phyloP scores from a whole-genome alignment of 2,888 invertebrate genomes.

The Hanleya hanleyi region DNA sequence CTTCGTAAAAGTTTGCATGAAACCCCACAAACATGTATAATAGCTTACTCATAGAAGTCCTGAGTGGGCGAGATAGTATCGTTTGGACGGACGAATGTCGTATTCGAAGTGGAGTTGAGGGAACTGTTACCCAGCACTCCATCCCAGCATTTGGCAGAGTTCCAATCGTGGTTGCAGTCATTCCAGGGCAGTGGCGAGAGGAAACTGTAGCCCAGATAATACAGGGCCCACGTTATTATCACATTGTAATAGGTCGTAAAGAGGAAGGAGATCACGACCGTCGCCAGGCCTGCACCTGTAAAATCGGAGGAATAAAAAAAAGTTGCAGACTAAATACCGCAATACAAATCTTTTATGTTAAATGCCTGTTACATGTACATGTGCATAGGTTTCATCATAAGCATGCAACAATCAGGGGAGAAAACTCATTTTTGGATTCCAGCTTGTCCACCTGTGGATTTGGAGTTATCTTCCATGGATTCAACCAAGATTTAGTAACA shows the following conservation, averaged over 20 bases:
- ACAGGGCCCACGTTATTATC: constrained; percentile 94
- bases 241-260: constrained; percentile 97
- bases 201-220: constrained; percentile 92
- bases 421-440: too few species aligned
- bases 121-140: constrained; percentile 29
- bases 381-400: too few species aligned
- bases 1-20: too few species aligned
- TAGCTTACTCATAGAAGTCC: constrained; percentile 90
- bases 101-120: constrained; percentile 26
- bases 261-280: constrained; percentile 94
- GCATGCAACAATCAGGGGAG: too few species aligned
- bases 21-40: background rate
- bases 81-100: constrained; percentile 76
- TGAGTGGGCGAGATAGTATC: constrained; percentile 89
- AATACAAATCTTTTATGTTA: too few species aligned
- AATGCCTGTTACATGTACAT: too few species aligned
- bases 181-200: constrained; percentile 92
- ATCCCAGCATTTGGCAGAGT: constrained; percentile 88
- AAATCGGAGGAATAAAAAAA: too few species aligned
- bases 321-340: too few species aligned
- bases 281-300: constrained; percentile 95
- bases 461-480: too few species aligned
- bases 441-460: too few species aligned
- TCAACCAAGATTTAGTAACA: too few species aligned
- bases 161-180: constrained; percentile 89